Percentiles rank a stretch among this genome's conserved stretches.
Evolutionary conservation across 2,888 invertebrate species (phyloP).

Genomic region (Scaptomyza reducta): DNA sequence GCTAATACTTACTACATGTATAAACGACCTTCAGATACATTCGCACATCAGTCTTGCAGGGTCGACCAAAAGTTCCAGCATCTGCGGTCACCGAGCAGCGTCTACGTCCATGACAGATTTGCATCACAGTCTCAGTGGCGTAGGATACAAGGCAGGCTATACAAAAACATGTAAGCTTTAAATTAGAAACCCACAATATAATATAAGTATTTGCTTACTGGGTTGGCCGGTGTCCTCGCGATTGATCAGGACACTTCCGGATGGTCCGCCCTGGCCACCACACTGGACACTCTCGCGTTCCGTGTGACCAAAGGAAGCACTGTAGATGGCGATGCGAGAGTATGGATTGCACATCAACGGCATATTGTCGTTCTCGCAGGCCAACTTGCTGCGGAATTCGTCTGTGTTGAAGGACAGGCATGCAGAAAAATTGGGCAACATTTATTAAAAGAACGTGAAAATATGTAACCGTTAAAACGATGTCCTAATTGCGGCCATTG

Average conservation of each 20-base stretch:
- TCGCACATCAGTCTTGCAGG: constrained; percentile 91
- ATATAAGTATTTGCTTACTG: constrained; percentile 66
- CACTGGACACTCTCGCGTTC: constrained; percentile 94
- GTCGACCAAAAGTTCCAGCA: constrained; percentile 92
- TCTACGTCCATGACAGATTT: constrained; percentile 92
- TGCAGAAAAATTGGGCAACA: constrained; percentile 16
- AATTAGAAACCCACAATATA: background rate
- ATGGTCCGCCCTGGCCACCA: constrained; percentile 85
- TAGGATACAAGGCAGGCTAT: constrained; percentile 94
- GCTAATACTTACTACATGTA: constrained; percentile 90
- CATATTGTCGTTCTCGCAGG: constrained; percentile 95
- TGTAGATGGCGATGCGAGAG: constrained; percentile 95
- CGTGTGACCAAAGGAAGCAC: constrained; percentile 95
- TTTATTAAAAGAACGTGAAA: constrained; percentile 30
- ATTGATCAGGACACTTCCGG: constrained; percentile 82
- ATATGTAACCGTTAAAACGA: constrained; percentile 24
- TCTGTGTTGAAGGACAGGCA: constrained; percentile 86
- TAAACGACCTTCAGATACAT: constrained; percentile 94
- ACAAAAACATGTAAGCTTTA: background rate
- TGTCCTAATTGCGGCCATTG: constrained; percentile 34
- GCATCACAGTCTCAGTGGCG: constrained; percentile 96
- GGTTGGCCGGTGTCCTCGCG: constrained; percentile 71
- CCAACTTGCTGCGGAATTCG: constrained; percentile 96
- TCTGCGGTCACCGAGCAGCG: constrained; percentile 92
- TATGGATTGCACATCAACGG: constrained; percentile 94